These are phyloP conservation scores for Piaya cayana DNA, from an alignment of 2,113 vertebrate genomes.

Conservation along the genomic window DNA sequence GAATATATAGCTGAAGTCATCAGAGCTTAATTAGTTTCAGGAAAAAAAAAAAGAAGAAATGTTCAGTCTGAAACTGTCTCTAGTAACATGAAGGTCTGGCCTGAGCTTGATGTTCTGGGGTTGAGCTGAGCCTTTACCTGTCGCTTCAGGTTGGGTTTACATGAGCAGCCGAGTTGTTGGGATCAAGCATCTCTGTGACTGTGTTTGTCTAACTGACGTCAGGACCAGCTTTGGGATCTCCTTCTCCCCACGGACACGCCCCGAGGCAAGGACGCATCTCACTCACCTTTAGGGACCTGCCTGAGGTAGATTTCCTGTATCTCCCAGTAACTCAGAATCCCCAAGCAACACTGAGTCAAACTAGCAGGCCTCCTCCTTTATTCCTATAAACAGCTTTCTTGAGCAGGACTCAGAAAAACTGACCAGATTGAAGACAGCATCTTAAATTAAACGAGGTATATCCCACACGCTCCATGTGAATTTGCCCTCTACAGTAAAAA, in stretches of 20 bases:
- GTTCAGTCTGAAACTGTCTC: slow-evolving; percentile 38
- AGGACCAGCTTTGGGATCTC: neutral
- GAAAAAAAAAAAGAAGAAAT: neutral
- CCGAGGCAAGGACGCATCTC: neutral
- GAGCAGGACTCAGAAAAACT: neutral
- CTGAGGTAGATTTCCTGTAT: neutral
- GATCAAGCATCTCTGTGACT: neutral
- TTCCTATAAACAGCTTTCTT: neutral
- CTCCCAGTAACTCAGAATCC: neutral
- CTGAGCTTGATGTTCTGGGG: neutral
- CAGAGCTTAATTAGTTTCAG: slow-evolving; percentile 74
- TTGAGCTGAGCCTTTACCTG: neutral
- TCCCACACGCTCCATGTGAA: neutral
- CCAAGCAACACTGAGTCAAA: neutral
- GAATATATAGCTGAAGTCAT: slow-evolving; percentile 76
- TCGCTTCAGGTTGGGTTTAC: neutral
- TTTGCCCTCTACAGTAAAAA: neutral
- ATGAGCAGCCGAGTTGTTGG: rapidly evolving
- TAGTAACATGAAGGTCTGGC: neutral
- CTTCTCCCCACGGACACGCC: neutral
- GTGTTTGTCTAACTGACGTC: neutral
- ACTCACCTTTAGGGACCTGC: neutral
- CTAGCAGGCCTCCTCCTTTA: neutral
- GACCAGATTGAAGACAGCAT: neutral
- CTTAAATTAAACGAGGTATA: neutral